Evolutionary conservation across 1,140 invertebrate genomes (phyloP).

Genomic region (Octopus bimaculoides): DNA sequence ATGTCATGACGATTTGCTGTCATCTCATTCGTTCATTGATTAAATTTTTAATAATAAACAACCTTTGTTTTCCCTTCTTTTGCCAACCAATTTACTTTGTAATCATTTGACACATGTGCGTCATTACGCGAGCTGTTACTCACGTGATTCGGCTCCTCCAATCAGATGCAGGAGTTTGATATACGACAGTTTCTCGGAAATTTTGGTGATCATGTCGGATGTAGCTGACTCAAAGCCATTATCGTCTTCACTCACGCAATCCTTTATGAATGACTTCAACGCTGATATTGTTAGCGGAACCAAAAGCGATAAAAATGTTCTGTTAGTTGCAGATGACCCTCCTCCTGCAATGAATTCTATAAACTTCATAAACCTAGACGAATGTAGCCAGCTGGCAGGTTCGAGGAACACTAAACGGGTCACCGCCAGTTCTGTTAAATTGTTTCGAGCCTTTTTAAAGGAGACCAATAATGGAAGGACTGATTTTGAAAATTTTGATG

Average conservation of each 20-base stretch:
- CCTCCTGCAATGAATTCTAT: background rate
- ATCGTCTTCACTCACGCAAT: background rate
- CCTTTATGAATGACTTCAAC: too few relatives aligned
- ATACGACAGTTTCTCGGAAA: background rate
- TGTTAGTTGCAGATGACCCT: too few relatives aligned
- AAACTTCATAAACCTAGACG: background rate
- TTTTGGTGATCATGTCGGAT: background rate
- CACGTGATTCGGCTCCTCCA: background rate
- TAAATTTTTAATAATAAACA: too few relatives aligned
- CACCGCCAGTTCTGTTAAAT: slow-evolving; percentile 5
- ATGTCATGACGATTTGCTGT: too few relatives aligned
- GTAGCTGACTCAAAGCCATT: background rate
- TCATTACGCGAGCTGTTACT: background rate
- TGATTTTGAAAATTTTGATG: slow-evolving; percentile 8
- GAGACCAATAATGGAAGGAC: background rate
- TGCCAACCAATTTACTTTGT: too few relatives aligned
- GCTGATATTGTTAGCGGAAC: too few relatives aligned
- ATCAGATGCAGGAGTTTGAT: background rate
- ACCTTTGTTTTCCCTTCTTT: too few relatives aligned
- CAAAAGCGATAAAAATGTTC: too few relatives aligned
- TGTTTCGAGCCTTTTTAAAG: background rate
- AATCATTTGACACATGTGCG: slow-evolving; percentile 5
- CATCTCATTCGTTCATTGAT: too few relatives aligned
- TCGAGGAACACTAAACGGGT: background rate
- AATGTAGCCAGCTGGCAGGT: background rate